Conservation (phyloP, 2,888 invertebrate genomes). For the Biston betularia region DNA sequence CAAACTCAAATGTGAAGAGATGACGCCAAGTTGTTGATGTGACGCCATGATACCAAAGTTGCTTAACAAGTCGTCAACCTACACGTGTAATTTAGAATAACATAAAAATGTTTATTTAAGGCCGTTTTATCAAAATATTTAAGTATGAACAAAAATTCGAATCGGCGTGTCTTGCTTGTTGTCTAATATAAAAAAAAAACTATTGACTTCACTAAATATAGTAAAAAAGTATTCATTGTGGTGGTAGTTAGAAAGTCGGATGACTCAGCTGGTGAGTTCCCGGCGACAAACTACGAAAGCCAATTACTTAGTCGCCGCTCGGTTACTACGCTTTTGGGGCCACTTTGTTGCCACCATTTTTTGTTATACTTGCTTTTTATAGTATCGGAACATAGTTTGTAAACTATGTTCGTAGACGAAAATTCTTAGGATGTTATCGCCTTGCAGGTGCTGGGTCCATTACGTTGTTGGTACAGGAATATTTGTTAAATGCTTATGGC, state of each 20-base stretch:
- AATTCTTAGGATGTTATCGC: too few relatives aligned
- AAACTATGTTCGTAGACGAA: neutral
- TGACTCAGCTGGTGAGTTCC: conserved; percentile 69
- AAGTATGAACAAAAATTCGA: neutral
- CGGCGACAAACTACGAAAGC: conserved; percentile 71
- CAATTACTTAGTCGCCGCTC: conserved; percentile 73
- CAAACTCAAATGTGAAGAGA: too few relatives aligned
- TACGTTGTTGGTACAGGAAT: too few relatives aligned
- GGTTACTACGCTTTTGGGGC: conserved; percentile 62
- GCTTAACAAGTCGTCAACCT: too few relatives aligned
- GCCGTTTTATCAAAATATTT: too few relatives aligned
- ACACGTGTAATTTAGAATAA: too few relatives aligned
- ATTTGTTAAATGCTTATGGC: too few relatives aligned
- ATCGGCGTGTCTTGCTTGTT: neutral
- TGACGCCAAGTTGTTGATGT: too few relatives aligned
- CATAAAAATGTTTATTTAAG: too few relatives aligned
- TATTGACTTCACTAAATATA: conserved; percentile 37
- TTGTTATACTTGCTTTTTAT: conserved; percentile 48
- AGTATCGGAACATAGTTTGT: conserved; percentile 17
- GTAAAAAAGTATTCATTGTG: conserved; percentile 41
- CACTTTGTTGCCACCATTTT: conserved; percentile 54
- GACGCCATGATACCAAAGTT: too few relatives aligned
- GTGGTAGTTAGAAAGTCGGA: conserved; percentile 48
- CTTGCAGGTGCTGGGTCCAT: too few relatives aligned
- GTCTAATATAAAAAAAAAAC: conserved; percentile 1